A percentile compares a stretch with the other conserved stretches of the same genome.
These are phyloP conservation scores for Catharus minimus DNA, from an alignment of 2,113 vertebrate genomes.

Conservation along the genomic window DNA sequence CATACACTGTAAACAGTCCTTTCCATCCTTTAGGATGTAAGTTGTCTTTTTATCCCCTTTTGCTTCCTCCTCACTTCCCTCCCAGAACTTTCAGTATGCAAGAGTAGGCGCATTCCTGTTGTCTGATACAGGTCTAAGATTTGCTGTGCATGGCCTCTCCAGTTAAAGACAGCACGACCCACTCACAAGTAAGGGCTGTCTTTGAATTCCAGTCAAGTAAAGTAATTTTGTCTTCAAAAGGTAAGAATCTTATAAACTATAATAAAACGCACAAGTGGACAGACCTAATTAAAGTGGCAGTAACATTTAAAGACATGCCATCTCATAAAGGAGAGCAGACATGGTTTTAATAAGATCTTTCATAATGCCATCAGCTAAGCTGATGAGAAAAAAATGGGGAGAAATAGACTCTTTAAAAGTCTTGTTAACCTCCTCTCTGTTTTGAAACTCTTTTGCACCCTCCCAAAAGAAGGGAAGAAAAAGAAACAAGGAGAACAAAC, in stretches of 20 bases:
- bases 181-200: not conserved
- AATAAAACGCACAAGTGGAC: not conserved
- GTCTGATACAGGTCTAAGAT: conserved; percentile 31
- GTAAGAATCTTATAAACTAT: not conserved
- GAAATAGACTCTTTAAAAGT: not conserved
- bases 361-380: not conserved
- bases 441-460: not conserved
- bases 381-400: not conserved
- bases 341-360: not conserved
- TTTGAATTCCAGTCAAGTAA: conserved; percentile 1
- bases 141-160: not conserved
- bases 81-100: not conserved
- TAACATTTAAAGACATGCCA: not conserved
- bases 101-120: conserved; percentile 1
- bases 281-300: not conserved
- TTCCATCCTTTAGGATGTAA: not conserved
- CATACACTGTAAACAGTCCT: not conserved
- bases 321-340: not conserved
- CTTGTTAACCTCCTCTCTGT: conserved; percentile 17
- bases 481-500: conserved; percentile 27
- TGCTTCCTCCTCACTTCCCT: not conserved
- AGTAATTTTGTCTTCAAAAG: not conserved
- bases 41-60: not conserved
- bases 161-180: not conserved
- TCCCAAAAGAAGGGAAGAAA: not conserved